Evolutionary conservation across 2,797 vertebrate species (phyloP), one percentile per base, ranked within the genome.

Genomic region (Moxostoma hubbsi): DNA sequence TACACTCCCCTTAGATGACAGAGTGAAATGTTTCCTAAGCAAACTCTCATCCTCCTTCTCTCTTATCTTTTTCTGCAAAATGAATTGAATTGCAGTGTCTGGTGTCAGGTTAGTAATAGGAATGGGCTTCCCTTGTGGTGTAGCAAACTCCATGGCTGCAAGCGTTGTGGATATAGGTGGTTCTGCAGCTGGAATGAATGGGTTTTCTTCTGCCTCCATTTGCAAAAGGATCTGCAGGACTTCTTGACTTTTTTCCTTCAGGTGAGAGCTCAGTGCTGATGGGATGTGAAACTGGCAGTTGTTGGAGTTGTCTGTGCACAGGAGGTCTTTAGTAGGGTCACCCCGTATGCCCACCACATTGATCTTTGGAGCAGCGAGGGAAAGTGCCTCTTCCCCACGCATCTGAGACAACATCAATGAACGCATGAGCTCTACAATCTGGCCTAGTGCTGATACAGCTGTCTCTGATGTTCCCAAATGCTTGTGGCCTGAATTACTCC

Each of bases 81-180:
- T 90, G 67, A 96, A 82, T 13, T 67, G 77, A 77, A 96, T 94
- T n/a, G 92, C 90, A 10, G 79, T 85, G 13, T 93, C 90, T 3
- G 75, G 73, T 4, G 90, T 83, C 74, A 95, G 86, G 84, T 92
- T 88, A 58, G 81, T 68, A 46, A 96, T 85, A 2, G 88, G 75
- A 73, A 95, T 88, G 1, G 85, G 82, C 6, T 77, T 78, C 36
- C 94, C 94, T 65, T 89, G 86, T 11, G 91, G 85, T 0, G 92
- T 93, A 82, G 75, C 86, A 76, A 95, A 88, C 86, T 95, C 93
- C 91, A 96, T 93, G 72, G 91, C 91, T 6, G 90, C 92, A 58
- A 95, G 79, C 8, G 43, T 43, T 12, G 93, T 95, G 7, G 94
- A 94, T 73, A 95, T 93, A 0, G 92, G 88, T 54, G 89, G 90